A percentile compares a stretch with the other conserved stretches of the same genome.
Conservation (phyloP, 2,113 vertebrate species). For the Sceloporus undulatus region DNA sequence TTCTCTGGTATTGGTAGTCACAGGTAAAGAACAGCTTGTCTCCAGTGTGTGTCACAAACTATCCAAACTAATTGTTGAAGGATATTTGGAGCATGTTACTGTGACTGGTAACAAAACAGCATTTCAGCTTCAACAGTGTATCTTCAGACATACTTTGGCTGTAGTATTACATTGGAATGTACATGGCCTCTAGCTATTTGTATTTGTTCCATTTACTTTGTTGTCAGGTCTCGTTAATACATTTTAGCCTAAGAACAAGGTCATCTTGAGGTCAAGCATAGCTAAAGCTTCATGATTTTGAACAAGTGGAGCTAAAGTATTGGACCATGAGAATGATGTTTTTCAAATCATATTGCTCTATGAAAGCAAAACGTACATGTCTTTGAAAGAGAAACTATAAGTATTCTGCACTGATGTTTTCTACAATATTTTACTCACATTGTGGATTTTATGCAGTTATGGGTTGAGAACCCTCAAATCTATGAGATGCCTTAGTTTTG, state of each 20-base stretch:
- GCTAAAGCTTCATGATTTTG: slow-evolving; percentile 55
- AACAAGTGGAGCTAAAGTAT: slow-evolving; percentile 60
- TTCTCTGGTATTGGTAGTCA: not conserved
- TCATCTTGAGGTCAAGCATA: slow-evolving; percentile 66
- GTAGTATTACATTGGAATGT: slow-evolving; percentile 12
- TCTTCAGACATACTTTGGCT: slow-evolving; percentile 35
- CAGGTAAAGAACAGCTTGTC: not conserved
- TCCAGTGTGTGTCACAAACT: not conserved
- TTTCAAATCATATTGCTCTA: not conserved
- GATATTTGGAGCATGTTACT: not conserved
- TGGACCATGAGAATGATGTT: slow-evolving; percentile 53
- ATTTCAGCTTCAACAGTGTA: not conserved
- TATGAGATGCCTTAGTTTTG: not conserved
- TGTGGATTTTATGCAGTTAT: not conserved
- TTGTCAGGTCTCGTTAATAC: slow-evolving; percentile 65
- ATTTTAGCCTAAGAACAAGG: slow-evolving; percentile 60
- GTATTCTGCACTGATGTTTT: not conserved
- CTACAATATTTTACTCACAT: not conserved
- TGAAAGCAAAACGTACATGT: not conserved
- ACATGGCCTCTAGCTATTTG: slow-evolving; percentile 40
- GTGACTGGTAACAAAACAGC: not conserved
- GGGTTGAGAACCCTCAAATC: not conserved
- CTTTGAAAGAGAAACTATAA: slow-evolving; percentile 13
- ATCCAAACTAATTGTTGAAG: not conserved
- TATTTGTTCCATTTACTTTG: slow-evolving; percentile 70